These are phyloP conservation scores for Asteroscopus sphinx DNA, from an alignment of 2,888 invertebrate species.

Conservation along the genomic window DNA sequence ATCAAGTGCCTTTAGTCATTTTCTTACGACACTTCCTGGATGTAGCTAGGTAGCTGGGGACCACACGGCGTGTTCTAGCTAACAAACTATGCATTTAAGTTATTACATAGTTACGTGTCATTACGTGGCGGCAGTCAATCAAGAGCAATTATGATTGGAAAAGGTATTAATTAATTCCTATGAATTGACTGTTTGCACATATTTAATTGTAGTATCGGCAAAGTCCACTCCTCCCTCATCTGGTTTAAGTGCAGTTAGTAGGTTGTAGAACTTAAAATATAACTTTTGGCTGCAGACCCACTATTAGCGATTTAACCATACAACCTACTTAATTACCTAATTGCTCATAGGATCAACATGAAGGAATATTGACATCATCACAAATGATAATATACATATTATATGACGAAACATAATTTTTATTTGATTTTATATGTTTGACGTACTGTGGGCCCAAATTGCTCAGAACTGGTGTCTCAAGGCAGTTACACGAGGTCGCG, in stretches of 20 bases:
- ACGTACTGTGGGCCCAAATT: no score
- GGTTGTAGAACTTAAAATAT: conserved; percentile 2
- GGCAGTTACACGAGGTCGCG: no score
- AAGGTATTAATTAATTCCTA: conserved; percentile 26
- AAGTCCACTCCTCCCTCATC: conserved; percentile 22
- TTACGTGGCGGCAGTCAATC: conserved; percentile 31
- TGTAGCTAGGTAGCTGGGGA: conserved; percentile 9
- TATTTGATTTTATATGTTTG: no score
- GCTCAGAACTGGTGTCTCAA: no score
- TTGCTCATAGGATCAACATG: no score
- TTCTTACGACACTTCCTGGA: conserved; percentile 3
- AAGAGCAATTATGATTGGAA: conserved; percentile 45
- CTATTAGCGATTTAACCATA: no score
- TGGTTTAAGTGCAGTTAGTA: conserved; percentile 16
- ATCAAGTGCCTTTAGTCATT: conserved; percentile 8
- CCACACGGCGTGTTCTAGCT: conserved; percentile 27
- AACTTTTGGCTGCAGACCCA: not conserved
- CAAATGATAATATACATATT: no score
- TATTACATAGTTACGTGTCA: conserved; percentile 46
- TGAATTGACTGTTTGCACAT: conserved; percentile 33
- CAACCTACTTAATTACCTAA: no score
- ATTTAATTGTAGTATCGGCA: conserved; percentile 38
- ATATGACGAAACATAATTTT: no score
- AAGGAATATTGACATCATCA: no score
- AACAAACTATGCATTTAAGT: conserved; percentile 39